Conservation (phyloP, 2,888 invertebrate genomes). For the Hirtodrosophila histrioides region DNA sequence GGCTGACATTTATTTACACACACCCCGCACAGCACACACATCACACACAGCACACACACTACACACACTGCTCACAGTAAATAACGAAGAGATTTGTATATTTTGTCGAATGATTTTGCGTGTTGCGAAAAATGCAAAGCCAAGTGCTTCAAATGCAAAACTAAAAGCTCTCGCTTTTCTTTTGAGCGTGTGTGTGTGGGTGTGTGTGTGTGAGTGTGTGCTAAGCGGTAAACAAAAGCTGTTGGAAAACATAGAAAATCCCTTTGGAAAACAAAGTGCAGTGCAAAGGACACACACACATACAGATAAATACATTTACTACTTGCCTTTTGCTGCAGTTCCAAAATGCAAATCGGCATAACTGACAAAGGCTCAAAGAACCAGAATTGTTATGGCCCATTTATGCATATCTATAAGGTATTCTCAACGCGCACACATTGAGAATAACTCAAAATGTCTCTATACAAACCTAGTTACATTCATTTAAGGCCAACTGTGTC, state of each 20-base stretch:
- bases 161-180: constrained; percentile 60
- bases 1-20: constrained; percentile 13
- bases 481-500: too few species aligned
- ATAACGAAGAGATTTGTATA: constrained; percentile 64
- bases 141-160: constrained; percentile 73
- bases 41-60: constrained; percentile 11
- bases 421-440: constrained; percentile 5
- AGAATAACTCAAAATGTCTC: too few species aligned
- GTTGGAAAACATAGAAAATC: constrained; percentile 74
- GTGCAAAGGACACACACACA: constrained; percentile 32
- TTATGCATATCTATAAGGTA: constrained; percentile 1
- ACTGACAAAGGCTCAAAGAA: constrained; percentile 46
- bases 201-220: constrained; percentile 24
- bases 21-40: constrained; percentile 4
- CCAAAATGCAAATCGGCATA: constrained; percentile 28
- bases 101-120: constrained; percentile 67
- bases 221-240: constrained; percentile 73
- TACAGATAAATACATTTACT: neutral
- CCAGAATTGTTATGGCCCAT: constrained; percentile 21
- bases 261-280: constrained; percentile 75
- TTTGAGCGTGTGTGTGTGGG: constrained; percentile 8
- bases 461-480: too few species aligned
- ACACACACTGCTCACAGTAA: constrained; percentile 36
- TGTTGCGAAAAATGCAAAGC: constrained; percentile 60
- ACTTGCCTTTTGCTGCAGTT: constrained; percentile 38